Evolutionary conservation across 2,797 vertebrate genomes (phyloP).

Genomic region (Bradypodion pumilum): DNA sequence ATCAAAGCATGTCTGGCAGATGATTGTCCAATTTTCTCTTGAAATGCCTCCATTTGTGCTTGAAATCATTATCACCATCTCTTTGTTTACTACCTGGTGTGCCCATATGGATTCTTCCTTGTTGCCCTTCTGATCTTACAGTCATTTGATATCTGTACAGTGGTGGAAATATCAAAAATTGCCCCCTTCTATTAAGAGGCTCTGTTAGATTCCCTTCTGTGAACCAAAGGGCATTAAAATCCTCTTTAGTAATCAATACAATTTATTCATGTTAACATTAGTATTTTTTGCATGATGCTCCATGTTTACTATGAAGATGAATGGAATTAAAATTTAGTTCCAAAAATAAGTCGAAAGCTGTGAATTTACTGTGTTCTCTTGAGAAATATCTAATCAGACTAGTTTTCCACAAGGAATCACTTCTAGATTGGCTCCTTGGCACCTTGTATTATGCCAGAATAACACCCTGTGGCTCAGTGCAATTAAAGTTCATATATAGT

Average conservation of each 20-base stretch:
- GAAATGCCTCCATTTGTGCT: no score
- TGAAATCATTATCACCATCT: no score
- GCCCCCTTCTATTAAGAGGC: no score
- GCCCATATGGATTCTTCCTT: no score
- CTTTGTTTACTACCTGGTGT: no score
- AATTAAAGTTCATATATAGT: neutral
- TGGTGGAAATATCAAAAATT: neutral
- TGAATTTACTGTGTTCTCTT: constrained; percentile 20
- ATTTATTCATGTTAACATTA: no score
- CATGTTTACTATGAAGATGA: neutral
- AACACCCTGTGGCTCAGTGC: neutral
- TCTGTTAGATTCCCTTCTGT: neutral
- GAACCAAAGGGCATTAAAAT: neutral
- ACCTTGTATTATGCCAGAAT: neutral
- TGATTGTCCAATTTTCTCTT: no score
- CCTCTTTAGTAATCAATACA: neutral
- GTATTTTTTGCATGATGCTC: no score
- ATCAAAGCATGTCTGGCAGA: no score
- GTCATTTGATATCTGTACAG: no score
- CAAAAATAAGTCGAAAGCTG: rapidly evolving
- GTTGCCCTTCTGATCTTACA: no score
- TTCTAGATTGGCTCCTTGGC: constrained; percentile 14
- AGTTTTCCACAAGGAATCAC: constrained; percentile 22
- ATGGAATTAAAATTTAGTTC: constrained; percentile 18
- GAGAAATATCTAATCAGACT: constrained; percentile 33